A percentile compares a stretch with the other conserved stretches of the same genome.
phyloP scores from a whole-genome alignment of 2,113 vertebrate species.

The Sardina pilchardus region DNA sequence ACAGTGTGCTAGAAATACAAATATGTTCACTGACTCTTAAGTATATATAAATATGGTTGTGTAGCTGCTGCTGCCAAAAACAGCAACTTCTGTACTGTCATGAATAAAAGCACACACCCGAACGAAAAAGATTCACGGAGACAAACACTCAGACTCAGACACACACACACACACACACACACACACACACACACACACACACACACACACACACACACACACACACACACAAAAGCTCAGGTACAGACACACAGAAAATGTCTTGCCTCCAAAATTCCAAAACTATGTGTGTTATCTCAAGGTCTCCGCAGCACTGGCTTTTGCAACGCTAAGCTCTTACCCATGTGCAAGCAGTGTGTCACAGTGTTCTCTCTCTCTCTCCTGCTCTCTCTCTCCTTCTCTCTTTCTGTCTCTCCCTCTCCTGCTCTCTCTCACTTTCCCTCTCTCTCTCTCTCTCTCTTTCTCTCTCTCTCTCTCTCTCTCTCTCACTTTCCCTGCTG shows the following conservation, averaged over 20 bases:
- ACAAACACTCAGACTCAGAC: not conserved
- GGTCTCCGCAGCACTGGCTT: not conserved
- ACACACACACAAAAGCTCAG: not conserved
- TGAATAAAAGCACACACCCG: conserved; percentile 8
- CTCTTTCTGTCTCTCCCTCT: not conserved
- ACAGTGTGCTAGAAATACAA: not conserved
- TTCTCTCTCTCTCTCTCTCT: not conserved
- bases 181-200: not conserved
- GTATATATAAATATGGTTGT: conserved; percentile 15
- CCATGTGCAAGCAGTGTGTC: conserved; percentile 3
- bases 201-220: not conserved
- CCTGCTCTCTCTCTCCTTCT: not conserved
- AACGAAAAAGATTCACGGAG: not conserved
- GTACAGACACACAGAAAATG: not conserved
- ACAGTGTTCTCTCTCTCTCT: not conserved
- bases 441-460: not conserved
- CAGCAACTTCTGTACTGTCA: conserved; percentile 2
- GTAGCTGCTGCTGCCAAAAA: conserved; percentile 1
- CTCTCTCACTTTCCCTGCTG: conserved; percentile 3
- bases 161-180: not conserved
- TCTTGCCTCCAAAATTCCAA: not conserved
- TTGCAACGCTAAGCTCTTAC: conserved; percentile 1
- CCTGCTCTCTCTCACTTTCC: not conserved
- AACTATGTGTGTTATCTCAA: conserved; percentile 11
- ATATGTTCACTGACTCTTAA: conserved; percentile 15